A percentile compares a stretch with the other conserved stretches of the same genome.
Evolutionary conservation across 2,888 invertebrate genomes (phyloP).

Genomic region (Tetrapedia diversipes): DNA sequence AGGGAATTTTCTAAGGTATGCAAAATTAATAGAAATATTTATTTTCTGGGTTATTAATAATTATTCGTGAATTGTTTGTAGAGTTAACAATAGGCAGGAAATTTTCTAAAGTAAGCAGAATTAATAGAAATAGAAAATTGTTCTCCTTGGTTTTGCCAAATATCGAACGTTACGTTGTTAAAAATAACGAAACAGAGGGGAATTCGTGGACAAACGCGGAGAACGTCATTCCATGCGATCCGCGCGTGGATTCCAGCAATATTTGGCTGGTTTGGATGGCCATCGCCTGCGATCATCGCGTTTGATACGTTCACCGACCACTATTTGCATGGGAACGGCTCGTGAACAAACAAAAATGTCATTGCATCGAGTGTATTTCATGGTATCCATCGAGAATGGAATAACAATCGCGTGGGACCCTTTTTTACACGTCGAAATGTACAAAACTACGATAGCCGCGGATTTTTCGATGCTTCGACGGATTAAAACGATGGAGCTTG

Average conservation of each 20-base stretch:
- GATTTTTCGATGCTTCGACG: background rate
- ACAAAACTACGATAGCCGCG: background rate
- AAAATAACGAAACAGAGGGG: background rate
- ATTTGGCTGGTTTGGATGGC: background rate
- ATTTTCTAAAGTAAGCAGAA: no score
- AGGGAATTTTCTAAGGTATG: no score
- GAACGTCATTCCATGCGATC: conserved; percentile 3
- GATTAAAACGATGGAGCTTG: no score
- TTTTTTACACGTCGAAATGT: background rate
- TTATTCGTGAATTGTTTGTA: no score
- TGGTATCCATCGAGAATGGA: background rate
- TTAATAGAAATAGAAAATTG: no score
- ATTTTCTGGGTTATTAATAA: no score
- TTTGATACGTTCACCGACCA: background rate
- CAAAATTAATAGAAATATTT: no score
- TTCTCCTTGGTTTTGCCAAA: background rate
- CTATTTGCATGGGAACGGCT: background rate
- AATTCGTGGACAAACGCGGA: background rate
- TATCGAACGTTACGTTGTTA: background rate
- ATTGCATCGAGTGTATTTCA: background rate
- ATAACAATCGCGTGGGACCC: background rate
- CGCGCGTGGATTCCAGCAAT: background rate
- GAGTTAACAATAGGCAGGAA: no score
- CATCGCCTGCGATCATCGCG: background rate
- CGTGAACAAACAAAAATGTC: background rate